Base-by-base conservation (phyloP, 2,113 vertebrate species). In the Glareola pratincola region DNA sequence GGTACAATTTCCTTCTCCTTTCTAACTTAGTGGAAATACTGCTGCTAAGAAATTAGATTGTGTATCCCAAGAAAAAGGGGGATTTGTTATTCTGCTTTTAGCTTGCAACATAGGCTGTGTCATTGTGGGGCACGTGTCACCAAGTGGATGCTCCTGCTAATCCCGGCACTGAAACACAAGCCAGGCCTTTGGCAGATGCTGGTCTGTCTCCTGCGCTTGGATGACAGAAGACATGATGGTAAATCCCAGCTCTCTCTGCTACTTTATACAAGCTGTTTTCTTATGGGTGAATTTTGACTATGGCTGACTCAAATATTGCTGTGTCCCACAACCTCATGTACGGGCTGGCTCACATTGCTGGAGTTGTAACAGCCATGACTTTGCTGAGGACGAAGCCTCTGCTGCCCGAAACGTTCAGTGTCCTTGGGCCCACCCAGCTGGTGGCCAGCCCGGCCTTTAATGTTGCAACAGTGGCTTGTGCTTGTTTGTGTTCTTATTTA, bases 261-360 rank as follows among this genome's bases (percentile, higher is more conserved):
- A 7, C 50, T 73, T 93, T 59, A 36, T 6, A 4, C 14, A 12
- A 32, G 6, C 8, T 45, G 23, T 34, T 71, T 76, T 51, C 43
- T 62, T 34, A 14, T 3, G 37, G 22, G 36, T 17, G 30, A 30
- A 48, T 75, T 91, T 64, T 92, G 37, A 1, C 43, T 77, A 0
- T 41, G 32, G 14, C 24, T 76, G 53, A 57, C 85, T 83, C n/a
- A 36, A 39, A 30, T 8, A 26, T 7, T 4, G 6, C 45, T 1
- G 1, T 19, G 19, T 53, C 32, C 27, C 2, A 1, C 50, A 19
- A 15, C 0, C 10, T 64, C 18, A 12, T 14, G 39, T 23, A 9
- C 0, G 1, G 85, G 32, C 48, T 48, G 72, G 27, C 45, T 75
- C 6, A 4, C 0, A 0, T 48, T 41, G 14, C 59, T 47, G 72